These are phyloP conservation scores for Eupelmus urozonus DNA, from an alignment of 2,888 invertebrate species.

Conservation along the genomic window DNA sequence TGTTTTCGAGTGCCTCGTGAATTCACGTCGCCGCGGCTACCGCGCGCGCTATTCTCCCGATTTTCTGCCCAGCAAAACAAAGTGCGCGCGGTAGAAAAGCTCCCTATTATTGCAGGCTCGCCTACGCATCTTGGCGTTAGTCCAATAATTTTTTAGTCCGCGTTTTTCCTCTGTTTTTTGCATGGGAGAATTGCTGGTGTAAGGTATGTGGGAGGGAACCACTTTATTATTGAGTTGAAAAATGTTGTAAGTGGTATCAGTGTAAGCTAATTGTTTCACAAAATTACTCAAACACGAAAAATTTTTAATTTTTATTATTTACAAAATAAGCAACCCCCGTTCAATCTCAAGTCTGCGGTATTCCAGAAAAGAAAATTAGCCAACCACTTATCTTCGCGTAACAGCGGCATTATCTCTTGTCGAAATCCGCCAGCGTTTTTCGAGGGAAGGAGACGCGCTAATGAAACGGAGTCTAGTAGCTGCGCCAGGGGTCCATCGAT, in stretches of 20 bases:
- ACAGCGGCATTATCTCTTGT: background rate
- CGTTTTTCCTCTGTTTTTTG: background rate
- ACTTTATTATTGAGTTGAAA: too few relatives aligned
- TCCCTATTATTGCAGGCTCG: constrained; percentile 31
- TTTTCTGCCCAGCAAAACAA: background rate
- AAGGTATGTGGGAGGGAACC: too few relatives aligned
- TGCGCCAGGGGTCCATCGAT: constrained; percentile 54
- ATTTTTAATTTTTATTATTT: too few relatives aligned
- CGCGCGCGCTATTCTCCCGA: background rate
- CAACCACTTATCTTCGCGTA: background rate
- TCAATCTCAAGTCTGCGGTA: too few relatives aligned
- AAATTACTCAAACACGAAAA: too few relatives aligned
- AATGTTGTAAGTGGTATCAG: too few relatives aligned
- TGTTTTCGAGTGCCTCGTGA: constrained; percentile 28
- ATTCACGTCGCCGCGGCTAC: background rate
- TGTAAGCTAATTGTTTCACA: too few relatives aligned
- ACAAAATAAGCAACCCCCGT: background rate
- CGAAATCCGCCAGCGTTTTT: constrained; percentile 37
- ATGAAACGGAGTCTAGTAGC: constrained; percentile 28
- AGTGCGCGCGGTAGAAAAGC: background rate
- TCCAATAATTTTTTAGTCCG: constrained; percentile 27
- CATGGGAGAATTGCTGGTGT: too few relatives aligned
- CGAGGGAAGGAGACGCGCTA: constrained; percentile 46
- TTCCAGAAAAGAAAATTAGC: too few relatives aligned
- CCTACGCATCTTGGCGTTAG: constrained; percentile 15